A percentile compares a stretch with the other conserved stretches of the same genome.
Conservation (phyloP, 1,140 invertebrate species). For the Microvelia longipes region DNA sequence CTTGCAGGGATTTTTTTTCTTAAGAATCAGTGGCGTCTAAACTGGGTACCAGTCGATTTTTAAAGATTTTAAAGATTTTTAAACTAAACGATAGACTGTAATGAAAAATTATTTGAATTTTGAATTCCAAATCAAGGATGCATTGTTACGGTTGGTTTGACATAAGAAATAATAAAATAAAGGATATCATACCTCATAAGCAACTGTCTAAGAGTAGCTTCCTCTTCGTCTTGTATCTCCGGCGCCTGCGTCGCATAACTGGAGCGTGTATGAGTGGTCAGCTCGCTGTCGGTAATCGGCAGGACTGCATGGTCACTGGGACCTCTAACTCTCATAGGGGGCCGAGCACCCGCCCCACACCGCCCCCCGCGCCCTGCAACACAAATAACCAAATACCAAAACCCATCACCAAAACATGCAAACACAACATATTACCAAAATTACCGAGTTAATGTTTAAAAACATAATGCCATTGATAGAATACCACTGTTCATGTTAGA, state of each 20-base stretch:
- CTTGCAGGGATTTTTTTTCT: no score
- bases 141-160: no score
- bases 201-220: conserved; percentile 69
- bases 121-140: no score
- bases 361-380: conserved; percentile 39
- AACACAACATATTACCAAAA: not conserved
- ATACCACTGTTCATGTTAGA: no score
- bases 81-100: no score
- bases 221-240: conserved; percentile 40
- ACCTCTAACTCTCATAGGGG: conserved; percentile 18
- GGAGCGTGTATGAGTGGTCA: conserved; percentile 9
- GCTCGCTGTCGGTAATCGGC: conserved; percentile 12
- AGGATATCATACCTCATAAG: conserved; percentile 79
- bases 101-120: no score
- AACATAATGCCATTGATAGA: no score
- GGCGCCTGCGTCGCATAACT: conserved; percentile 20
- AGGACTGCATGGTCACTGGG: conserved; percentile 9
- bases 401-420: not conserved
- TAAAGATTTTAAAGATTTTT: no score
- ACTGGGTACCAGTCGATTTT: no score
- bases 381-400: not conserved
- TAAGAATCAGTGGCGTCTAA: no score
- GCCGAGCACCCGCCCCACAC: conserved; percentile 65
- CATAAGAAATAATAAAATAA: no score
- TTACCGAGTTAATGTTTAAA: no score